These are phyloP conservation scores for Protodeltote pygarga DNA, from an alignment of 2,888 invertebrate genomes.

Conservation along the genomic window DNA sequence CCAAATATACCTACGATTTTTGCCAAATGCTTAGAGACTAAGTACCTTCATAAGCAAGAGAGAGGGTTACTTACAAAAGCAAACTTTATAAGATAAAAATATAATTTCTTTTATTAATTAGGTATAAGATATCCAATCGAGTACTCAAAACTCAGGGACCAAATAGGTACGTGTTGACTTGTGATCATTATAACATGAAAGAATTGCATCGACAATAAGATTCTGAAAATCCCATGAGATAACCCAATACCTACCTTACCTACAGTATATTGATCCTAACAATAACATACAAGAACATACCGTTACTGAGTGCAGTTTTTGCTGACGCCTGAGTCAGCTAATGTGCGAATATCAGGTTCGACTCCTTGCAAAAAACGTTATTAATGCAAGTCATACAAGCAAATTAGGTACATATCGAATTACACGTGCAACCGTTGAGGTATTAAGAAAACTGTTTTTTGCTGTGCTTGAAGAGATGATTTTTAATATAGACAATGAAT, in stretches of 20 bases:
- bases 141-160: too few species aligned
- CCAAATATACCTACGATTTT: too few species aligned
- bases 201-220: too few species aligned
- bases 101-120: too few species aligned
- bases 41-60: too few species aligned
- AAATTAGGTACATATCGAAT: slow-evolving; percentile 56
- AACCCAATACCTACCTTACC: slow-evolving; percentile 6
- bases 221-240: slow-evolving; percentile 8
- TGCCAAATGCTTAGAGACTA: too few species aligned
- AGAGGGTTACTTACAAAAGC: too few species aligned
- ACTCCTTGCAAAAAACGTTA: slow-evolving; percentile 54
- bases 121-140: too few species aligned
- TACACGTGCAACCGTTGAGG: slow-evolving; percentile 34
- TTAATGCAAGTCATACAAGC: slow-evolving; percentile 68
- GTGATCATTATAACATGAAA: too few species aligned
- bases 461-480: slow-evolving; percentile 1
- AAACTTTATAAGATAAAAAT: too few species aligned
- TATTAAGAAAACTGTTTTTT: slow-evolving; percentile 14
- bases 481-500: slow-evolving; percentile 11
- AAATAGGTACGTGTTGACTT: too few species aligned
- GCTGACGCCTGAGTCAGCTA: slow-evolving; percentile 65
- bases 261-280: slow-evolving; percentile 12
- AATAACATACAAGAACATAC: slow-evolving; percentile 17
- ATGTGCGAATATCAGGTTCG: slow-evolving; percentile 60
- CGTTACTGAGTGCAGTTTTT: slow-evolving; percentile 43